These are phyloP conservation scores for Calameuta idolon DNA, from an alignment of 2,888 invertebrate species.

Conservation along the genomic window DNA sequence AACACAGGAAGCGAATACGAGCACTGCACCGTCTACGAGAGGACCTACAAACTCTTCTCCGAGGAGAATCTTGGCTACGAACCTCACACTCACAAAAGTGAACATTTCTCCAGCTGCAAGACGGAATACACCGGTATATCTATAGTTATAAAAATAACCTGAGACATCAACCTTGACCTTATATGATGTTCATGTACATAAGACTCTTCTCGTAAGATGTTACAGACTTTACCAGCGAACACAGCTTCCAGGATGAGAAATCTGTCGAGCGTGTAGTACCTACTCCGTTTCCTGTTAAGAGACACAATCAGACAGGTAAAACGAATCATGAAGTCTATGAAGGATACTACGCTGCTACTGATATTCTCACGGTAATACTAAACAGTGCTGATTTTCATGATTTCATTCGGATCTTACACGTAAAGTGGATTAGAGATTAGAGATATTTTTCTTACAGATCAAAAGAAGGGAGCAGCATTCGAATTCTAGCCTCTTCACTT, in stretches of 20 bases:
- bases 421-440: background rate
- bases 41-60: constrained; percentile 56
- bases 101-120: constrained; percentile 68
- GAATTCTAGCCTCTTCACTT: constrained; percentile 78
- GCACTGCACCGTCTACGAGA: constrained; percentile 56
- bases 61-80: constrained; percentile 48
- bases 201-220: constrained; percentile 33
- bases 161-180: constrained; percentile 6
- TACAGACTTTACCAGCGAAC: constrained; percentile 71
- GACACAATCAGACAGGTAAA: constrained; percentile 48
- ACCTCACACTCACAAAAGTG: constrained; percentile 33
- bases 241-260: constrained; percentile 70
- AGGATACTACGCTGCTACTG: constrained; percentile 84
- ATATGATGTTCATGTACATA: background rate
- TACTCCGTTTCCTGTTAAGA: constrained; percentile 51
- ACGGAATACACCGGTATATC: constrained; percentile 68
- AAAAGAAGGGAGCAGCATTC: constrained; percentile 76
- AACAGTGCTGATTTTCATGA: background rate
- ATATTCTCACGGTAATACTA: constrained; percentile 77
- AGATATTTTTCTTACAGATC: constrained; percentile 63
- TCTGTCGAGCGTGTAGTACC: constrained; percentile 39
- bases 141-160: constrained; percentile 5
- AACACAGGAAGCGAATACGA: constrained; percentile 60
- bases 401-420: background rate
- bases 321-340: constrained; percentile 65